Conservation (phyloP, 1,140 invertebrate species). For the Dysdera silvatica region DNA sequence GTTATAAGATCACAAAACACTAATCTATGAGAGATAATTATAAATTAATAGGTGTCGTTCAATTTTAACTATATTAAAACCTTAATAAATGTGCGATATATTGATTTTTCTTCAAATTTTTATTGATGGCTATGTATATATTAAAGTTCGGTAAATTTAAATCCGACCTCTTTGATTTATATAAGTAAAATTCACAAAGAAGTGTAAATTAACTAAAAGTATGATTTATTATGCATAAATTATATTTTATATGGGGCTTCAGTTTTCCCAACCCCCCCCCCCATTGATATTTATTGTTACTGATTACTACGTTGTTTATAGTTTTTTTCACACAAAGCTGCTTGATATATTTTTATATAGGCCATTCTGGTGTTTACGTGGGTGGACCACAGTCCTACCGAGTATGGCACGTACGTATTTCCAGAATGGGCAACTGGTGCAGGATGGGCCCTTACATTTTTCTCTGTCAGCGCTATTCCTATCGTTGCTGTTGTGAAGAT, state of each 20-base stretch:
- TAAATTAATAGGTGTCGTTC: too few species aligned
- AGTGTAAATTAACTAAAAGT: too few species aligned
- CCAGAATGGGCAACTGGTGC: constrained; percentile 43
- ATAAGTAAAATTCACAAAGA: too few species aligned
- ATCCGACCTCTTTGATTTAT: too few species aligned
- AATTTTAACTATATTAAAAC: too few species aligned
- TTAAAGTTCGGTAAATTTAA: too few species aligned
- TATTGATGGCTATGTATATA: too few species aligned
- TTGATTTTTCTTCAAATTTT: too few species aligned
- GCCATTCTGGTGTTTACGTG: constrained; percentile 42
- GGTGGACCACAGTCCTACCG: constrained; percentile 39
- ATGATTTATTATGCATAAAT: too few species aligned
- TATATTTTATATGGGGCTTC: neutral
- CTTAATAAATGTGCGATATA: too few species aligned
- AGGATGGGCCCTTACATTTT: constrained; percentile 40
- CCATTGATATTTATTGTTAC: neutral
- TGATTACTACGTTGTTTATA: neutral
- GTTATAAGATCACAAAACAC: too few species aligned
- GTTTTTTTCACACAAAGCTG: neutral
- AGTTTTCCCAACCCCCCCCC: neutral
- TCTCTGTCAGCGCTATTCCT: constrained; percentile 42
- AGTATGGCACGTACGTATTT: constrained; percentile 40
- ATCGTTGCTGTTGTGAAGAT: constrained; percentile 37
- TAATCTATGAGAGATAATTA: too few species aligned
- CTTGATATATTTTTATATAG: constrained; percentile 33